Conservation (phyloP, 2,797 vertebrate genomes). For the Acanthurus lineatus region DNA sequence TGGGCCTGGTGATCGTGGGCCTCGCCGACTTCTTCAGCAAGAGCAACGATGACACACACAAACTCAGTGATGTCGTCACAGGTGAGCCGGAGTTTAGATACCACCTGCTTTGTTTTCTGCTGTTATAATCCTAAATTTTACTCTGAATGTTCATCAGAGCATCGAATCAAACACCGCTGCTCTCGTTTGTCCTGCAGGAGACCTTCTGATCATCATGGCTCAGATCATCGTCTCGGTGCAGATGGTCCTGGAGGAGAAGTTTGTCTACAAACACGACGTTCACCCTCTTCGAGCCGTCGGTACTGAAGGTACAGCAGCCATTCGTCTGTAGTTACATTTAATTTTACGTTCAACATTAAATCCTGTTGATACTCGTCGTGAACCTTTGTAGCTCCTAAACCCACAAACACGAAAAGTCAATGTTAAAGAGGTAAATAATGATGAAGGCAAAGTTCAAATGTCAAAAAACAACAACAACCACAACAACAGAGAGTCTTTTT, state of each 20-base stretch:
- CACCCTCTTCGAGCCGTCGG: conserved; percentile 93
- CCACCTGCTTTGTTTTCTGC: not conserved
- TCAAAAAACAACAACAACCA: not conserved
- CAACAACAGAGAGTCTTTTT: too few relatives aligned
- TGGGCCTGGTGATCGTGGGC: conserved; percentile 93
- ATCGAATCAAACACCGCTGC: not conserved
- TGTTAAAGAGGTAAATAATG: conserved; percentile 13
- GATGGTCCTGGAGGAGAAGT: conserved; percentile 97
- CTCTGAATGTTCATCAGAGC: not conserved
- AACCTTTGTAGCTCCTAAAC: not conserved
- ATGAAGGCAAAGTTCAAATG: conserved; percentile 15
- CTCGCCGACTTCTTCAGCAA: conserved; percentile 89
- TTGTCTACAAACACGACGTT: conserved; percentile 93
- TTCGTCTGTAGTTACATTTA: not conserved
- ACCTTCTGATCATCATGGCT: conserved; percentile 95
- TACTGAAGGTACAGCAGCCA: conserved; percentile 88
- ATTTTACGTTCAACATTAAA: not conserved
- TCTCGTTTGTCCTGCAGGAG: conserved; percentile 82
- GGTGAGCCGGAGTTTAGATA: conserved; percentile 75
- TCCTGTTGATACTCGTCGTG: too few relatives aligned
- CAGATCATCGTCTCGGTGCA: conserved; percentile 92
- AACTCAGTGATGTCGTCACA: conserved; percentile 91
- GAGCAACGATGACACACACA: conserved; percentile 72
- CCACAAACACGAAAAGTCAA: not conserved
- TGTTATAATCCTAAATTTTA: too few relatives aligned